phyloP scores from a whole-genome alignment of 2,888 invertebrate genomes.

The Tridacna gigas region DNA sequence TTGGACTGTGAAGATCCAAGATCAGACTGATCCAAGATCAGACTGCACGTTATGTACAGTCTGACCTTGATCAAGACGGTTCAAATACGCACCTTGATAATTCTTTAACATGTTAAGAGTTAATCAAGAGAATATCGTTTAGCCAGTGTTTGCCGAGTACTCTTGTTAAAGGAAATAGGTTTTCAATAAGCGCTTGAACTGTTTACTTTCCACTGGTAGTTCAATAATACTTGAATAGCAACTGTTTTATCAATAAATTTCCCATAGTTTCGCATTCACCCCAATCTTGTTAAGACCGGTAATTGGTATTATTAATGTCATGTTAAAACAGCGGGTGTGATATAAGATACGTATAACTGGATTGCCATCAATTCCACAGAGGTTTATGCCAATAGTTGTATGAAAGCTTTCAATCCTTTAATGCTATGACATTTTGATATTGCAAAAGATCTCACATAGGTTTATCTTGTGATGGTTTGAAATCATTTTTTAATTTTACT shows the following conservation, averaged over 20 bases:
- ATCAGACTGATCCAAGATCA: too few species aligned
- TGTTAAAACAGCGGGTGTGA: not conserved
- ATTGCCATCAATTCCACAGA: too few species aligned
- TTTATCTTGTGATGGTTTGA: too few species aligned
- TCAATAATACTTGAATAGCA: slow-evolving; percentile 46
- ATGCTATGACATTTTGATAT: too few species aligned
- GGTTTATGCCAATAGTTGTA: too few species aligned
- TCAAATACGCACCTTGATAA: not conserved
- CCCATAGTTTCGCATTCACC: slow-evolving; percentile 35
- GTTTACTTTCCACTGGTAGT: slow-evolving; percentile 40
- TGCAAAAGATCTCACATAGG: too few species aligned
- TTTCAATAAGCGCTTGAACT: slow-evolving; percentile 40
- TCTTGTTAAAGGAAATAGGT: slow-evolving; percentile 38
- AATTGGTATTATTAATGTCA: slow-evolving; percentile 41
- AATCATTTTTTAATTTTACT: too few species aligned
- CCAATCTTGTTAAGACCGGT: slow-evolving; percentile 37
- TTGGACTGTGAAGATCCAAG: too few species aligned
- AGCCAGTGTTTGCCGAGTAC: slow-evolving; percentile 15
- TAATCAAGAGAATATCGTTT: slow-evolving; percentile 24
- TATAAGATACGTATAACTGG: not conserved
- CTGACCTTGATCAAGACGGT: too few species aligned
- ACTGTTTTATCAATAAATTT: slow-evolving; percentile 41
- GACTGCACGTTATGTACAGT: too few species aligned
- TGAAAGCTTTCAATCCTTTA: too few species aligned
- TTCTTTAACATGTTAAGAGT: not conserved